These are phyloP conservation scores for Nixonia krombeini DNA, from an alignment of 1,140 invertebrate species.

Conservation along the genomic window DNA sequence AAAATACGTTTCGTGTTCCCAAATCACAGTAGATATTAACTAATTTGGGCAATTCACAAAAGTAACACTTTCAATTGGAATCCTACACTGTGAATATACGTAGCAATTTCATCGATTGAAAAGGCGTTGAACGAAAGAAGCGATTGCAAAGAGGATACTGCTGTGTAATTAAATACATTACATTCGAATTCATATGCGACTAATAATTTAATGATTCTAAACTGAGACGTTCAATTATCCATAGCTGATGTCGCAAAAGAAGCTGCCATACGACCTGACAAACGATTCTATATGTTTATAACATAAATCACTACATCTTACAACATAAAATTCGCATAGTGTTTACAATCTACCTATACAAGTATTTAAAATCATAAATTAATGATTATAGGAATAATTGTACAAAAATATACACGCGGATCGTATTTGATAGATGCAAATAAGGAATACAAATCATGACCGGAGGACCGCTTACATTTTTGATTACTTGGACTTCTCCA, in stretches of 20 bases:
- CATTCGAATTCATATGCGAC: conserved; percentile 6
- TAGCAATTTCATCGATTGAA: no score
- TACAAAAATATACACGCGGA: conserved; percentile 50
- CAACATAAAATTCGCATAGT: conserved; percentile 4
- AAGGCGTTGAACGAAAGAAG: no score
- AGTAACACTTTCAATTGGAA: no score
- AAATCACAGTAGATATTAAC: no score
- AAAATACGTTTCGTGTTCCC: no score
- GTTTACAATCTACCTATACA: conserved; percentile 18
- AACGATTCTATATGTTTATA: no score
- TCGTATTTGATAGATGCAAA: conserved; percentile 4
- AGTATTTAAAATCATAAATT: conserved; percentile 35
- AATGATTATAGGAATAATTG: conserved; percentile 23
- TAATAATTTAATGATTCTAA: conserved; percentile 12
- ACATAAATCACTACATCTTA: no score
- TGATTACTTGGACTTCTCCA: neutral
- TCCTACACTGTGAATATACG: no score
- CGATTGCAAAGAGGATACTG: no score
- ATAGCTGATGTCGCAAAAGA: neutral
- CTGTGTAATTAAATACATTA: conserved; percentile 7
- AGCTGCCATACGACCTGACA: no score
- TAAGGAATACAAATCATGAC: neutral
- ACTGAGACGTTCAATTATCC: neutral
- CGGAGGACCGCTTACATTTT: neutral
- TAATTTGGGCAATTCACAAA: no score